Percentiles rank a stretch among this genome's conserved stretches.
These are phyloP conservation scores for Potorous gilbertii DNA, from an alignment of 2,797 vertebrate genomes.

Conservation along the genomic window DNA sequence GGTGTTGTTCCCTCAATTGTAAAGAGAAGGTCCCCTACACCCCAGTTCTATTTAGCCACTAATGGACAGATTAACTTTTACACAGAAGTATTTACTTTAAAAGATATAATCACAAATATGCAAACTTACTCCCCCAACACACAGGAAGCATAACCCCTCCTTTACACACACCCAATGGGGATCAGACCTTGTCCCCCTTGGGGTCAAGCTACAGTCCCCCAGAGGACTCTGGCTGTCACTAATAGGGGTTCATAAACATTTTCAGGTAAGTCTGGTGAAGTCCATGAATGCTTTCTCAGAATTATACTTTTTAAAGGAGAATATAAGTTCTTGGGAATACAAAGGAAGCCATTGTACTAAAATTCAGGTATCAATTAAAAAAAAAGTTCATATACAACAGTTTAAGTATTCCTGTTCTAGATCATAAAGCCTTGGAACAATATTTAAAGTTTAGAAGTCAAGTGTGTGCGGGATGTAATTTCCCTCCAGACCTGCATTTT, in stretches of 20 bases:
- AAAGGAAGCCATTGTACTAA: not conserved
- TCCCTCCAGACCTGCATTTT: constrained; percentile 79
- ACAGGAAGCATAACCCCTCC: not conserved
- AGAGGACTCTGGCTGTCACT: not conserved
- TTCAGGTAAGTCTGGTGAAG: not conserved
- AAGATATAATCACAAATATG: not conserved
- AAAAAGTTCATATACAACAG: not conserved
- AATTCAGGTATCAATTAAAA: not conserved
- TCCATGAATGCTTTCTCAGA: not conserved
- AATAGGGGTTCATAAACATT: not conserved
- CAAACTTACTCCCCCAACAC: not conserved
- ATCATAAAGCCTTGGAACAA: not conserved
- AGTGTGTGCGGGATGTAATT: constrained; percentile 69
- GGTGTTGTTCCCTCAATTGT: not conserved
- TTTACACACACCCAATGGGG: not conserved
- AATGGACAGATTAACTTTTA: not conserved
- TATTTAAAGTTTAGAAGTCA: not conserved
- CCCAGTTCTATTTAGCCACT: not conserved
- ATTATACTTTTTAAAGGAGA: not conserved
- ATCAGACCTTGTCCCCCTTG: not conserved
- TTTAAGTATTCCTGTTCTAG: not conserved
- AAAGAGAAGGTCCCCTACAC: not conserved
- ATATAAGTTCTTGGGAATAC: not conserved
- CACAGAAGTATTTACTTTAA: too few species aligned
- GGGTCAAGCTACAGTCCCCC: not conserved